Evolutionary conservation across 2,797 vertebrate genomes (phyloP).

Genomic region (Melanotaenia maccullochi): DNA sequence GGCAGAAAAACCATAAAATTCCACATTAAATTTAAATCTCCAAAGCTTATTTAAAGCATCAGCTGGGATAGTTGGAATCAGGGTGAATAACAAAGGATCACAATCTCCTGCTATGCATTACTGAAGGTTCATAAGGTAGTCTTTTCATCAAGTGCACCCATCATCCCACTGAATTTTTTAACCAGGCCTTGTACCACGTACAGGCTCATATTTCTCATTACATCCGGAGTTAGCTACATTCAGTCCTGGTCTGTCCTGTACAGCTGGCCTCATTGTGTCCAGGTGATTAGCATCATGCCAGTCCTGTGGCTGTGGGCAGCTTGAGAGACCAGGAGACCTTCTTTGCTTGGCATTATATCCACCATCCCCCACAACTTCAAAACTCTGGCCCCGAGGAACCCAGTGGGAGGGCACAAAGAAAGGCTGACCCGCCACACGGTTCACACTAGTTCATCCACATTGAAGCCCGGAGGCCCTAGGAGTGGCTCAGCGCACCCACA

Average conservation of each 20-base stretch:
- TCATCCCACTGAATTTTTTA: conserved; percentile 37
- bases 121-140: conserved; percentile 40
- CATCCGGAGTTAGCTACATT: conserved; percentile 3
- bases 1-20: conserved; percentile 37
- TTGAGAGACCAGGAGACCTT: conserved; percentile 35
- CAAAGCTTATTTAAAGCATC: conserved; percentile 35
- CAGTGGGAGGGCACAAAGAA: conserved; percentile 50
- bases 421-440: conserved; percentile 38
- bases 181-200: conserved; percentile 13
- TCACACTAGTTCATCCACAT: conserved; percentile 38
- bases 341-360: conserved; percentile 16
- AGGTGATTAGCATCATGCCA: conserved; percentile 52
- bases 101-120: conserved; percentile 17
- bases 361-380: conserved; percentile 21
- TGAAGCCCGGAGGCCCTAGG: conserved; percentile 25
- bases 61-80: conserved; percentile 28
- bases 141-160: conserved; percentile 44
- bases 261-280: conserved; percentile 64
- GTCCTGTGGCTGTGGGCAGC: conserved; percentile 19
- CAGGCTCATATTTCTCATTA: conserved; percentile 19
- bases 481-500: conserved; percentile 8
- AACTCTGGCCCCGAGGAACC: conserved; percentile 25
- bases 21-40: conserved; percentile 33
- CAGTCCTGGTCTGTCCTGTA: conserved; percentile 25
- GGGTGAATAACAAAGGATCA: conserved; percentile 29